These are phyloP conservation scores for Alexandromys fortis DNA, from an alignment of 2,113 vertebrate genomes.

Conservation along the genomic window DNA sequence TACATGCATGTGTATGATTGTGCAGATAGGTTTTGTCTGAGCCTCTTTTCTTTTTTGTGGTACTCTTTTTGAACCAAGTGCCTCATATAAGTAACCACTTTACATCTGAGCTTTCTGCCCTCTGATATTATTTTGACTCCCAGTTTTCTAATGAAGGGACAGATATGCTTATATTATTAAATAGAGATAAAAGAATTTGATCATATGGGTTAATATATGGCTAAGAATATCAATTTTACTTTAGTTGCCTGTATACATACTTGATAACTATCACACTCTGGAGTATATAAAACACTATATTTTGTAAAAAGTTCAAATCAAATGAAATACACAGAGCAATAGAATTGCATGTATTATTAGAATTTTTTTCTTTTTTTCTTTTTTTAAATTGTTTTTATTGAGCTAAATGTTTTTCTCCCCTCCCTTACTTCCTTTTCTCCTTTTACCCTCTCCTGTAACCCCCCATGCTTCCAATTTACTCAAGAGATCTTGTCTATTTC, in stretches of 20 bases:
- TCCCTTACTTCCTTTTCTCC: too few species aligned
- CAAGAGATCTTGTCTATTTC: too few species aligned
- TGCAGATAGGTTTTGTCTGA: not conserved
- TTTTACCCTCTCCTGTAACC: too few species aligned
- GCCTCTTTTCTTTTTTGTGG: not conserved
- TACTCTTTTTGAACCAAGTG: not conserved
- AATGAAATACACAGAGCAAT: not conserved
- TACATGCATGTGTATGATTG: not conserved
- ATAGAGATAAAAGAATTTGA: constrained; percentile 1
- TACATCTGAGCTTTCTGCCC: too few species aligned
- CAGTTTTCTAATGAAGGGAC: not conserved
- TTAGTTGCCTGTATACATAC: constrained; percentile 9
- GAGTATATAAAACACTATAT: constrained; percentile 47
- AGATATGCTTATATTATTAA: not conserved
- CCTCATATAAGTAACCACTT: not conserved
- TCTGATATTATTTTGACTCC: not conserved
- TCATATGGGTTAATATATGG: constrained; percentile 3
- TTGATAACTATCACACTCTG: not conserved
- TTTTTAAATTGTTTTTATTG: too few species aligned
- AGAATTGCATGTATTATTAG: constrained; percentile 42
- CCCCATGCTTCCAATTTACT: too few species aligned
- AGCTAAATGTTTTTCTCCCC: too few species aligned
- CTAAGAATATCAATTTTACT: constrained; percentile 44
- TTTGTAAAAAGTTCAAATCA: not conserved
- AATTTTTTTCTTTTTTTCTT: not conserved